phyloP scores from a whole-genome alignment of 2,113 vertebrate species.

The Hippocampus zosterae region DNA sequence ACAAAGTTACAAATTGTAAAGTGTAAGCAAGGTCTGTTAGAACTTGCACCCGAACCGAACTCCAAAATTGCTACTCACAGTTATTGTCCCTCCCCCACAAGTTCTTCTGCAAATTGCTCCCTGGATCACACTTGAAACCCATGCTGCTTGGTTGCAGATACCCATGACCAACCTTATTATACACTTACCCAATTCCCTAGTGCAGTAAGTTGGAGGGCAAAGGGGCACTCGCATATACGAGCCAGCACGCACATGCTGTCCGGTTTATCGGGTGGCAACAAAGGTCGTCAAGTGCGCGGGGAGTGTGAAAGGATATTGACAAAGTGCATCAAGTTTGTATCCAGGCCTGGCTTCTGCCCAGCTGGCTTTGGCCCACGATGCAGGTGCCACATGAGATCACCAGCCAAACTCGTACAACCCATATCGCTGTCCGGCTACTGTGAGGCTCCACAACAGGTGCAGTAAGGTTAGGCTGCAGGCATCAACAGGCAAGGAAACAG shows the following conservation, averaged over 20 bases:
- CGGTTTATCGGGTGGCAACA: conserved; percentile 38
- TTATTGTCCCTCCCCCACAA: conserved; percentile 6
- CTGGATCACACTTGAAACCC: conserved; percentile 47
- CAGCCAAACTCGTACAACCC: conserved; percentile 17
- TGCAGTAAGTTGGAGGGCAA: conserved; percentile 28
- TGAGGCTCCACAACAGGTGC: conserved; percentile 75
- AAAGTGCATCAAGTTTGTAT: conserved; percentile 36
- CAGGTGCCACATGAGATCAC: conserved; percentile 64
- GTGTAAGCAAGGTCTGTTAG: conserved; percentile 7
- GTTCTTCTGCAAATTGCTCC: conserved; percentile 39
- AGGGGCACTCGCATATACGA: conserved; percentile 2
- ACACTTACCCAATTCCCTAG: conserved; percentile 66
- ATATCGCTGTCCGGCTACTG: conserved; percentile 43
- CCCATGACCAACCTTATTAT: conserved; percentile 65
- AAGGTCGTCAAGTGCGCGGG: conserved; percentile 51
- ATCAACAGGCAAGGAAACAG: conserved; percentile 66
- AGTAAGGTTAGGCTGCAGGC: conserved; percentile 69
- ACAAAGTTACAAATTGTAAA: no score
- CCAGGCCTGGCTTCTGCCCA: conserved; percentile 36
- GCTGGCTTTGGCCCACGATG: conserved; percentile 46
- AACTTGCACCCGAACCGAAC: conserved; percentile 31
- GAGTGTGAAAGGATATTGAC: conserved; percentile 40
- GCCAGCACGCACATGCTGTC: conserved; percentile 18
- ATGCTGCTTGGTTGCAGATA: conserved; percentile 38
- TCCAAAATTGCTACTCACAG: conserved; percentile 13